Evolutionary conservation across 2,888 invertebrate species (phyloP).

Genomic region (Diplazon laetatorius): DNA sequence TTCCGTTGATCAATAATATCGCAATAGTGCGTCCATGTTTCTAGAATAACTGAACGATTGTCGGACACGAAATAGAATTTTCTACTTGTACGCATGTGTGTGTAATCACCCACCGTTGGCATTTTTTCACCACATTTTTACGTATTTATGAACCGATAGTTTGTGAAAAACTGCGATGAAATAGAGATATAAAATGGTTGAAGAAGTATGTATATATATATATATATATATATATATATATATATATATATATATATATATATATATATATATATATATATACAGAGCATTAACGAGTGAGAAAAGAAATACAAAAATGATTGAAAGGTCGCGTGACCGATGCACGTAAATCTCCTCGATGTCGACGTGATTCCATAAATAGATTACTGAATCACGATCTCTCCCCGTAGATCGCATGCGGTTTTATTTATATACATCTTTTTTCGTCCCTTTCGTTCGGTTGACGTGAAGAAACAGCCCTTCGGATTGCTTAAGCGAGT

Average conservation of each 20-base stretch:
- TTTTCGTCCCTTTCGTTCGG: not conserved
- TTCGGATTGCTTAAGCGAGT: not conserved
- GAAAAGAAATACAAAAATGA: constrained; percentile 5
- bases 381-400: constrained; percentile 31
- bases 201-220: too few relatives aligned
- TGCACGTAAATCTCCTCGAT: constrained; percentile 57
- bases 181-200: constrained; percentile 35
- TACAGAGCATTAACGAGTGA: not conserved
- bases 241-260: too few relatives aligned
- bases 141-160: constrained; percentile 5
- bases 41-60: constrained; percentile 48
- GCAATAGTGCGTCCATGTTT: constrained; percentile 45
- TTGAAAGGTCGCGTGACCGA: constrained; percentile 45
- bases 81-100: constrained; percentile 48
- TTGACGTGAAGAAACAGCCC: not conserved
- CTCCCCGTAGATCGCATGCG: constrained; percentile 44
- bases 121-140: constrained; percentile 28
- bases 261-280: too few relatives aligned
- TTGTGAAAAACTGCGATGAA: constrained; percentile 1
- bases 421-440: constrained; percentile 7
- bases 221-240: too few relatives aligned
- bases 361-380: constrained; percentile 32
- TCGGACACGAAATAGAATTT: constrained; percentile 39
- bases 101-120: constrained; percentile 48
- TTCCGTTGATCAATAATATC: constrained; percentile 34